Evolutionary conservation across 1,140 invertebrate genomes (phyloP), one percentile per base, ranked within the genome.

Genomic region (Drosophila ironensis): DNA sequence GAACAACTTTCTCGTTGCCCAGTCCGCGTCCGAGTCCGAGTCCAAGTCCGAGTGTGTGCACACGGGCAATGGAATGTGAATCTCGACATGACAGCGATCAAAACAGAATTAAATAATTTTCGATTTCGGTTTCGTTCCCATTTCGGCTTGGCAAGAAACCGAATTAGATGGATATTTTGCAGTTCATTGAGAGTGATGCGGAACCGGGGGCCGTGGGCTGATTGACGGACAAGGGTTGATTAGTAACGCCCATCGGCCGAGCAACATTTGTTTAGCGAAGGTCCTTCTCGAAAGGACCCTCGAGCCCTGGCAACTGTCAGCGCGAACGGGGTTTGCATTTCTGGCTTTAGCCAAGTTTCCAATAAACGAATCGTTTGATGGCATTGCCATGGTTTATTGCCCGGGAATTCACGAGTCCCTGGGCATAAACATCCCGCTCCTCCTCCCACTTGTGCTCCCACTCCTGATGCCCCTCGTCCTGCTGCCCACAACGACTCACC

Each of bases 181-280:
- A 69, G 64, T 69, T 74, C 68, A 73, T 59, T 73, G 71, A 67
- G 51, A 71, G 7, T 20, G 47, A 22, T 37, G 37, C 44, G 11
- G 5, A 22, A 5, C 20, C 2, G 2, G 20, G 20, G n/a, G n/a
- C n/a, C n/a, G n/a, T n/a, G n/a, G n/a, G n/a, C n/a, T 71, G 69
- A 67, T 57, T 77, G 72, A 67, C 45, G 72, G 73, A 77, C 68
- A 68, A 57, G 73, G 74, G 74, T 77, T 68, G 61, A 68, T 72
- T 68, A 77, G 61, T 42, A 52, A 12, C 17, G 3, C 8, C 12
- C 27, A 24, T n/a, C 44, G 66, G 8, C 37, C 16, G 17, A 25
- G 17, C 48, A 44, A 20, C 28, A 28, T 45, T 48, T 44, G 45
- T 33, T 59, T 48, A 59, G 25, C 51, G 30, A 12, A 33, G 11